Evolutionary conservation across 2,888 invertebrate species (phyloP), one percentile per base, ranked within the genome.

Genomic region (Camponotus fellah): DNA sequence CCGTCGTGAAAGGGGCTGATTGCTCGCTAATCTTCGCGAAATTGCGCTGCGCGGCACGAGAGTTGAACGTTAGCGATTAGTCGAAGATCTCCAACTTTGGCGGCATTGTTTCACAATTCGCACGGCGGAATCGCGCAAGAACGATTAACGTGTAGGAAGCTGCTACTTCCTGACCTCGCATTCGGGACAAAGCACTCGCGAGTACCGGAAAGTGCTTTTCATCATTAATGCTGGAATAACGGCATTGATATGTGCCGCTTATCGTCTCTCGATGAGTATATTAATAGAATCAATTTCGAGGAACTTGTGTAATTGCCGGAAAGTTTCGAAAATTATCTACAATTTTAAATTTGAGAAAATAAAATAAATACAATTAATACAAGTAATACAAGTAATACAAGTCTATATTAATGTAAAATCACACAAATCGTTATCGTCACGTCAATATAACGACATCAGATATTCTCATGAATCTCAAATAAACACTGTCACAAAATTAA

Each of bases 21-120:
- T 91, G 90, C 91, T 90, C 90, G 87, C 91, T 91, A 90, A 90
- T 90, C 90, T 90, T 90, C 87, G 84, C 88, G 85, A 90, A 90
- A 90, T 91, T 90, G 85, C 90, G 74, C 90, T 66, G 83, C 71
- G 79, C 84, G 83, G 74, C 85, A 85, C 80, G 26, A 21, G 58
- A 88, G 87, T 88, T 89, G 87, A 88, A 83, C 89, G 88, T 84
- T 89, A 86, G 60, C 91, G 91, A 91, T 90, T 90, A 90, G 90
- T 88, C 87, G 83, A 86, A 88, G 88, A 88, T 86, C 87, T 87
- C 88, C 84, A 91, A 90, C 88, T 91, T 90, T 80, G 85, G 34
- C 79, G 85, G 87, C 85, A 90, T 90, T 90, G 90, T 90, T 90
- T 90, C 88, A 86, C 80, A 75, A 90, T 88, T 89, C 88, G 72